phyloP scores from a whole-genome alignment of 2,113 vertebrate genomes.

The Mastomys natalensis region DNA sequence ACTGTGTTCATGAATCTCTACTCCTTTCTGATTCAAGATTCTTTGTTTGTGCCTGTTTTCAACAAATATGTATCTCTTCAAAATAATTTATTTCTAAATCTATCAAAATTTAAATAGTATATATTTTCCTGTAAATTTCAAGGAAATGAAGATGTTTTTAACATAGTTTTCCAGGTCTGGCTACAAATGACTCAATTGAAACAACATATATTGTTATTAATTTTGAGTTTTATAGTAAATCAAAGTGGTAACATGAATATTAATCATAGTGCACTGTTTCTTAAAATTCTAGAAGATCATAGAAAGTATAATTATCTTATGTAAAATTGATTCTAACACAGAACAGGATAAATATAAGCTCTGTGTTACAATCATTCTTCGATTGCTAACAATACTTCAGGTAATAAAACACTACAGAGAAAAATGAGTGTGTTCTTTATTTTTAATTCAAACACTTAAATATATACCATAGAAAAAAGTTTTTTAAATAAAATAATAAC shows the following conservation, averaged over 20 bases:
- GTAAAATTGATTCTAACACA: background rate
- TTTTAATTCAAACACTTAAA: conserved; percentile 1
- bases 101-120: background rate
- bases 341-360: background rate
- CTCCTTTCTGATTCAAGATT: background rate
- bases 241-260: background rate
- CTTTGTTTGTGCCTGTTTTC: background rate
- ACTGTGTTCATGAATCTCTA: background rate
- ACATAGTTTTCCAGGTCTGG: background rate
- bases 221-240: background rate
- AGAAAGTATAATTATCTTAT: background rate
- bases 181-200: background rate
- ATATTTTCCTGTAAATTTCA: background rate
- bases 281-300: background rate
- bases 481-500: background rate
- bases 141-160: background rate
- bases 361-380: background rate
- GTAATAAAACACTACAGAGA: background rate
- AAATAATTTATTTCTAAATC: background rate
- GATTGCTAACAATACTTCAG: background rate
- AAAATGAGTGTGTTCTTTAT: background rate
- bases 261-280: background rate
- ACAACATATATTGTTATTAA: background rate
- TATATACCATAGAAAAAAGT: background rate
- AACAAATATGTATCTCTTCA: background rate